Evolutionary conservation across 2,888 invertebrate species (phyloP), one percentile per base, ranked within the genome.

Genomic region (Leptopilina drosophilae): DNA sequence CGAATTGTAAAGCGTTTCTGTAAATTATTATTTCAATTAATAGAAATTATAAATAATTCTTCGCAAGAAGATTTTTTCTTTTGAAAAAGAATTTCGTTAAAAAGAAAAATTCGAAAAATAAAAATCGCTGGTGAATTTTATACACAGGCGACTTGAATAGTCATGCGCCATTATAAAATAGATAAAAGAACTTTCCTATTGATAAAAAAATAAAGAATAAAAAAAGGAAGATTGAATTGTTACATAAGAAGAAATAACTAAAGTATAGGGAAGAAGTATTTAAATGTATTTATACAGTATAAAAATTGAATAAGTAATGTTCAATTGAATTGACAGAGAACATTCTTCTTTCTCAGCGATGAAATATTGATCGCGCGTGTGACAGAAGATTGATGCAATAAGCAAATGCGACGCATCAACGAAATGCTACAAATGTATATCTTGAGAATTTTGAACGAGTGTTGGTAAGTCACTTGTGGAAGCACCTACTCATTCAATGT

Each of bases 401-500:
- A 49, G 26, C 69, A 67, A 67, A 20, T 49, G 42, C 49, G 53
- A 26, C 53, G 26, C 26, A 26, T 49, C 67, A 46, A 69, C n/a
- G 26, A 53, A 69, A 53, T 33, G 33, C 26, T 53, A 49, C 69
- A 14, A 20, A 8, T 53, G 69, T 69, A 9, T 33, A 33, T 33
- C 33, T 33, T 33, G 69, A 20, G 69, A 33, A 33, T 33, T 33
- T 46, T 49, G 53, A 53, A 69, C 53, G 53, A 49, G 49, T 49
- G 53, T 69, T 2, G 46, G 26, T 53, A 40, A 7, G 40, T 14
- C 33, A 14, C 26, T 40, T 26, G 69, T 20, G 20, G 14, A 67
- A 46, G 46, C 67, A 67, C 42, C 67, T 53, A 69, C 26, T 69
- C 69, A 69, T 53, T 69, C 69, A 53, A 46, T 33, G 33, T 69